Percentiles rank a stretch among this genome's conserved stretches.
These are phyloP conservation scores for Helicoverpa armigera DNA, from an alignment of 1,140 invertebrate species.

Conservation along the genomic window DNA sequence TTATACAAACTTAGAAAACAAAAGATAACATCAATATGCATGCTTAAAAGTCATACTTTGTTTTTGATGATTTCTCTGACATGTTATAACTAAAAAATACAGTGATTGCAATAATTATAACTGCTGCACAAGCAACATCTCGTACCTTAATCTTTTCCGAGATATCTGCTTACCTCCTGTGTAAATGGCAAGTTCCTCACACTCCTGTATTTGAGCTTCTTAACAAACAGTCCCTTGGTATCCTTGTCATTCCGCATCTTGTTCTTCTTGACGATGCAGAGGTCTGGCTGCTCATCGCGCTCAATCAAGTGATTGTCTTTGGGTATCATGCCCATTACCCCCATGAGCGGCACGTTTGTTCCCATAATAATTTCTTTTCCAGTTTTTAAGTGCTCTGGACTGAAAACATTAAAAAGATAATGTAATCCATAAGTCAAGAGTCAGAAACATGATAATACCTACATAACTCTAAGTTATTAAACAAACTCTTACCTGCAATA, in stretches of 20 bases:
- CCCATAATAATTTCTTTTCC: slow-evolving; percentile 68
- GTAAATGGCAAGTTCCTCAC: slow-evolving; percentile 63
- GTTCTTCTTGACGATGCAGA: slow-evolving; percentile 66
- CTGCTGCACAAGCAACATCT: no score
- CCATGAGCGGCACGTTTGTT: slow-evolving; percentile 57
- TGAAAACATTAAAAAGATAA: slow-evolving; percentile 56
- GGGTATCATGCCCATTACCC: slow-evolving; percentile 47
- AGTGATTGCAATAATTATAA: no score
- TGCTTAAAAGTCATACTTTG: no score
- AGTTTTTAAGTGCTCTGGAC: slow-evolving; percentile 68
- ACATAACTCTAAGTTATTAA: not conserved
- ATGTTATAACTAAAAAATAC: no score
- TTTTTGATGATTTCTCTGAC: no score
- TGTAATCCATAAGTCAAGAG: not conserved
- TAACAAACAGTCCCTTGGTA: slow-evolving; percentile 56
- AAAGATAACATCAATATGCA: no score
- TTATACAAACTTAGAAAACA: no score
- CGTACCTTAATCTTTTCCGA: no score
- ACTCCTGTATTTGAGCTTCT: slow-evolving; percentile 73
- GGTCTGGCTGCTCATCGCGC: slow-evolving; percentile 35
- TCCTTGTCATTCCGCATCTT: slow-evolving; percentile 64
- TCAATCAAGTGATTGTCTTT: slow-evolving; percentile 26
- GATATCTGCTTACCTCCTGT: slow-evolving; percentile 48
- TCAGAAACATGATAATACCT: not conserved
- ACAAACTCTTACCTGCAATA: slow-evolving; percentile 63